These are phyloP conservation scores for Villa cingulata DNA, from an alignment of 2,888 invertebrate genomes.

Conservation along the genomic window DNA sequence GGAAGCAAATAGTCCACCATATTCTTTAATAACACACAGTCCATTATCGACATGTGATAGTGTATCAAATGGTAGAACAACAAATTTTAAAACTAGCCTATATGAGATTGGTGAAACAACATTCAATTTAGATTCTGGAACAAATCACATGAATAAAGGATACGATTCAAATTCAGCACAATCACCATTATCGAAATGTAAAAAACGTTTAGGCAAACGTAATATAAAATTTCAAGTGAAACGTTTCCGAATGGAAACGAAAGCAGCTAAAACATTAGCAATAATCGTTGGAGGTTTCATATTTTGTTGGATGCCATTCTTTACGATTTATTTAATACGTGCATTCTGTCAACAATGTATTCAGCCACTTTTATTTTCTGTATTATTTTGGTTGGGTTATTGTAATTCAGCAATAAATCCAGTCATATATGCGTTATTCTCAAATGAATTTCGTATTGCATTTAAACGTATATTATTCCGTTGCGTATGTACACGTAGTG, in stretches of 20 bases:
- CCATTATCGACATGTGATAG: slow-evolving; percentile 7
- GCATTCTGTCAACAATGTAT: slow-evolving; percentile 82
- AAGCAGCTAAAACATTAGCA: slow-evolving; percentile 90
- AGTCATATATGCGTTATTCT: slow-evolving; percentile 85
- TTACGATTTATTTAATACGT: slow-evolving; percentile 82
- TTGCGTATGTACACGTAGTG: slow-evolving; percentile 51
- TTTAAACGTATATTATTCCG: slow-evolving; percentile 85
- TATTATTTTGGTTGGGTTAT: slow-evolving; percentile 94
- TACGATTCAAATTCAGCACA: neutral
- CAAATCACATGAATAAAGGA: neutral
- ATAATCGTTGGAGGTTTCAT: slow-evolving; percentile 97
- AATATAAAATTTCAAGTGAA: slow-evolving; percentile 84
- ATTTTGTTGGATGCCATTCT: slow-evolving; percentile 93
- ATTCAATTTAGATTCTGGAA: slow-evolving; percentile 24
- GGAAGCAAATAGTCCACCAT: slow-evolving; percentile 26
- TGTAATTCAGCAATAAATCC: slow-evolving; percentile 95
- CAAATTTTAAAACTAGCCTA: slow-evolving; percentile 28
- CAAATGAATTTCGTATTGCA: slow-evolving; percentile 86
- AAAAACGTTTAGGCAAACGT: slow-evolving; percentile 64
- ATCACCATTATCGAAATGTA: slow-evolving; percentile 28
- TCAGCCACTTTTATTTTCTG: slow-evolving; percentile 70
- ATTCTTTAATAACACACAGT: slow-evolving; percentile 18
- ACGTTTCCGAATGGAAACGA: slow-evolving; percentile 87
- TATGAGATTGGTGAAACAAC: slow-evolving; percentile 32
- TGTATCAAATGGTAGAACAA: slow-evolving; percentile 20